These are phyloP conservation scores for Bubo scandiacus DNA, from an alignment of 2,113 vertebrate genomes.

Conservation along the genomic window DNA sequence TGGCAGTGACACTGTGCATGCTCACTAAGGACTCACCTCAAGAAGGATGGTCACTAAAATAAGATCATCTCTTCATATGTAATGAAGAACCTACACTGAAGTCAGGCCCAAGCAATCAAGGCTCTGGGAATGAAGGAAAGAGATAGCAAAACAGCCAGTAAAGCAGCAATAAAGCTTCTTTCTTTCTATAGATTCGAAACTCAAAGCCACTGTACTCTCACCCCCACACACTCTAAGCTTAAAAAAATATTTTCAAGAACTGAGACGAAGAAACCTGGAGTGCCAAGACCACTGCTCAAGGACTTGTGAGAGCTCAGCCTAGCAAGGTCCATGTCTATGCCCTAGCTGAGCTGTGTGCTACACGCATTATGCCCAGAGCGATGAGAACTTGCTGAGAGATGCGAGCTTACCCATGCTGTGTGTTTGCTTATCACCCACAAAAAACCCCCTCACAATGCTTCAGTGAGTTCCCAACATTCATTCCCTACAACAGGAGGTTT, in stretches of 20 bases:
- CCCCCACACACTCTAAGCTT: not conserved
- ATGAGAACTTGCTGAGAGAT: not conserved
- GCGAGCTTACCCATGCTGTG: too few species aligned
- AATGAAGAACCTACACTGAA: not conserved
- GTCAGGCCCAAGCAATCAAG: not conserved
- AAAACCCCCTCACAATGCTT: accelerated
- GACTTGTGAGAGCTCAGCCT: not conserved
- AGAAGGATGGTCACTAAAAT: not conserved
- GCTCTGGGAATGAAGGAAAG: not conserved
- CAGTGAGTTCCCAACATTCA: not conserved
- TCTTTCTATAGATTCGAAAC: not conserved
- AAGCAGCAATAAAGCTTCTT: not conserved
- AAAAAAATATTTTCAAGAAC: not conserved
- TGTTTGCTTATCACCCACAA: not conserved
- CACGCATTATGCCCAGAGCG: accelerated
- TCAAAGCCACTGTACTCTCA: not conserved
- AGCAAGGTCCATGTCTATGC: too few species aligned
- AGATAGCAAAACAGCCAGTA: not conserved
- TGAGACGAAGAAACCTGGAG: not conserved
- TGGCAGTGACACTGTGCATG: accelerated
- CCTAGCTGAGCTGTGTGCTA: not conserved
- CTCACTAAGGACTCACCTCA: not conserved
- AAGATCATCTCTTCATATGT: not conserved
- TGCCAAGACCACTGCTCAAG: not conserved
- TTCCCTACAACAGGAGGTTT: not conserved